Base-by-base conservation (phyloP, 2,113 vertebrate species). In the Macaca nemestrina region DNA sequence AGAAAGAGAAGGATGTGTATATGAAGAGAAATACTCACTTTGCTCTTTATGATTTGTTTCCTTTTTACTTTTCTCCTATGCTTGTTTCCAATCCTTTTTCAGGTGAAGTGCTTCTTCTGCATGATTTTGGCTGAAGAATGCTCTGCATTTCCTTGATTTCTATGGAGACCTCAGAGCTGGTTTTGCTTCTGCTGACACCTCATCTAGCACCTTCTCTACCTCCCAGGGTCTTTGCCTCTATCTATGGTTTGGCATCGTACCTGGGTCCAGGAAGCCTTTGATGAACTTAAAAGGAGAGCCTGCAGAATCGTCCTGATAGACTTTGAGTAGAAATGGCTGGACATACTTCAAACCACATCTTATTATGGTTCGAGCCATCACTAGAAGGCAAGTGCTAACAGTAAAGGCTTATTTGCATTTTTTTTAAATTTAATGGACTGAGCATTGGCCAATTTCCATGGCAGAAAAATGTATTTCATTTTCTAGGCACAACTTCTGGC, bases 81-180 rank as follows among this genome's bases (percentile, higher is more conserved):
- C 97, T 97, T 99, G 92, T 99, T 98, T 98, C 97, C 98, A 97
- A 96, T 97, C 98, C 98, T 98, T 95, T 98, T 98, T 97, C 98
- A 99, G 99, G 98, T 98, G 98, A 98, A 98, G 97, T 97, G 83
- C 98, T 97, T 92, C 98, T 98, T 98, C 98, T 98, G 98, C 98
- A 98, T 98, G 98, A 98, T 98, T 98, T 98, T 98, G 98, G 98
- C 98, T 97, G 98, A 98, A 98, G 97, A 97, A 98, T 98, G 98
- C 96, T 93, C 78, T 98, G 98, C 94, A 88, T 97, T 98, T 97
- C 97, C 91, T 97, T 98, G 84, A 98, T 97, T 97, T 97, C 98
- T 98, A 98, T 99, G 99, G 99, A 98, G 98, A 98, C 98, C 97
- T 98, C 98, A 98, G 94, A 98, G 95, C 94, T 97, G 97, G 94